Evolutionary conservation across 2,888 invertebrate species (phyloP).

Genomic region (Brachynemurus nebulosus): DNA sequence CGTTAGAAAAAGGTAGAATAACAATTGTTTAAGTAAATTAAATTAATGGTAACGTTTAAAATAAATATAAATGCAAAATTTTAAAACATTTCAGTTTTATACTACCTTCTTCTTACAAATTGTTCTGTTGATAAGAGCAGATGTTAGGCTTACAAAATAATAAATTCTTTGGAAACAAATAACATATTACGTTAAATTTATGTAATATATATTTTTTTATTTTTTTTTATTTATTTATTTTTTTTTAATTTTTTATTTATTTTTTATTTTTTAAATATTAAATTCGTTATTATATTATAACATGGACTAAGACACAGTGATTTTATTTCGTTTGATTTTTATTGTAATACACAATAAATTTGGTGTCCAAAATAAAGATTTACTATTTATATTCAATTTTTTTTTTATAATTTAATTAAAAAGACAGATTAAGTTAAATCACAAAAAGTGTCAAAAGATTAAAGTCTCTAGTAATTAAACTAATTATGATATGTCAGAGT

Average conservation of each 20-base stretch:
- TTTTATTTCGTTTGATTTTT: constrained; percentile 29
- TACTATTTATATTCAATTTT: neutral
- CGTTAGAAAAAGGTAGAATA: too few species aligned
- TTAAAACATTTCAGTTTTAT: too few species aligned
- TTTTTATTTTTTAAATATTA: constrained; percentile 20
- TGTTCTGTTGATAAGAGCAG: too few species aligned
- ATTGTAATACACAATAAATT: constrained; percentile 23
- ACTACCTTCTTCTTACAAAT: neutral
- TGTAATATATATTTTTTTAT: constrained; percentile 29
- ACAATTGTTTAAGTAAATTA: too few species aligned
- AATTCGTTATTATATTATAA: constrained; percentile 36
- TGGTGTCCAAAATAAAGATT: constrained; percentile 21
- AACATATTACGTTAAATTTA: too few species aligned
- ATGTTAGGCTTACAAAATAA: too few species aligned
- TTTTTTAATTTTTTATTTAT: constrained; percentile 29
- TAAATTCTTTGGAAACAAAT: constrained; percentile 36
- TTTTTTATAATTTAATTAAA: neutral
- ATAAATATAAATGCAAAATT: too few species aligned
- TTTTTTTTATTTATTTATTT: constrained; percentile 11
- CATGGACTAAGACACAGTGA: constrained; percentile 36
- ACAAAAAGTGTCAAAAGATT: constrained; percentile 9
- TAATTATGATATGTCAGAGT: constrained; percentile 10
- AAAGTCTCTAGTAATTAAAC: constrained; percentile 3
- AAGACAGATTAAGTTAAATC: constrained; percentile 7
- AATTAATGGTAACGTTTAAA: too few species aligned